These are phyloP conservation scores for Channallabes apus DNA, from an alignment of 2,797 vertebrate genomes.

Conservation along the genomic window DNA sequence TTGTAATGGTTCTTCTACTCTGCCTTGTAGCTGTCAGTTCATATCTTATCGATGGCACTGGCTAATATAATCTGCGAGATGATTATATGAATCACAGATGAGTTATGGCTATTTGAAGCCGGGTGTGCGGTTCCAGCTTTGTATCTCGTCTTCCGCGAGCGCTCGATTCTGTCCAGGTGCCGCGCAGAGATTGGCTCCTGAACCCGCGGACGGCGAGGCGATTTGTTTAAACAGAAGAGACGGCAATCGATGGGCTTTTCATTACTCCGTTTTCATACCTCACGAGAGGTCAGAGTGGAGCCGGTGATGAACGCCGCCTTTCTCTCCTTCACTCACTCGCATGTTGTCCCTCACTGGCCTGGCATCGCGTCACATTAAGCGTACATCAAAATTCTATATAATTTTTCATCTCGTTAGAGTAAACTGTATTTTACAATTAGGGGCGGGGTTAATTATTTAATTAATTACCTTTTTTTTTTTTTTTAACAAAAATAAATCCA, in stretches of 20 bases:
- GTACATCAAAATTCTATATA: no score
- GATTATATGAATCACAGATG: background rate
- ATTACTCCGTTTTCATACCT: constrained; percentile 79
- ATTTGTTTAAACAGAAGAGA: constrained; percentile 76
- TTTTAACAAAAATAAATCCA: background rate
- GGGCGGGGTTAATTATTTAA: background rate
- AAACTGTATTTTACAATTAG: background rate
- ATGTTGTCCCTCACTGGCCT: constrained; percentile 9
- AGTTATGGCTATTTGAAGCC: background rate
- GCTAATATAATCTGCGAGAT: background rate
- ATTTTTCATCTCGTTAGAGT: no score
- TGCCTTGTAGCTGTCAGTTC: background rate
- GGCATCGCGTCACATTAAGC: constrained; percentile 2
- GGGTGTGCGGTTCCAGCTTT: constrained; percentile 7
- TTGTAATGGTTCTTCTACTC: background rate
- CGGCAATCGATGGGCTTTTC: constrained; percentile 77
- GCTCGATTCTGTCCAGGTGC: constrained; percentile 35
- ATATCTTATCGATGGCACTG: background rate
- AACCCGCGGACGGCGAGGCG: constrained; percentile 62
- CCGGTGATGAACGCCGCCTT: constrained; percentile 68
- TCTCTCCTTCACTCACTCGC: constrained; percentile 47
- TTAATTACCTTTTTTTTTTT: no score
- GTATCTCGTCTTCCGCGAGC: constrained; percentile 38
- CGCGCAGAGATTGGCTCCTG: constrained; percentile 62
- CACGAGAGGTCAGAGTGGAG: constrained; percentile 61